Evolutionary conservation across 2,113 vertebrate species (phyloP).

Genomic region (Rattus rattus): DNA sequence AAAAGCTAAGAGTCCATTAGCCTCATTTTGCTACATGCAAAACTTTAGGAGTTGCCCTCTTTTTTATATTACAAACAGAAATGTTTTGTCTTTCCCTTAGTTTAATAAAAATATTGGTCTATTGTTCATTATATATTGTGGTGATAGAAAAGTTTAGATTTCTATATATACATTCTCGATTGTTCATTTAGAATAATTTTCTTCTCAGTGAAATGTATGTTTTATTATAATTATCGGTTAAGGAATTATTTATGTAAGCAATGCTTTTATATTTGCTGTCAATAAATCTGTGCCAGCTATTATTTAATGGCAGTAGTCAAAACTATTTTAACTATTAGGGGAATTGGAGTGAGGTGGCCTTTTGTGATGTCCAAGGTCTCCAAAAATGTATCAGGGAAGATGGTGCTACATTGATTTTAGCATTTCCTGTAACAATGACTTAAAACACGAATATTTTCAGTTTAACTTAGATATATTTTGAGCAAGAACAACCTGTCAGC

Average conservation of each 20-base stretch:
- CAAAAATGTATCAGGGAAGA: background rate
- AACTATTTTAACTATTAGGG: background rate
- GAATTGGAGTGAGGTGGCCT: background rate
- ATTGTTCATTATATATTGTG: background rate
- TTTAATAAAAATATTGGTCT: background rate
- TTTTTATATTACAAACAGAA: background rate
- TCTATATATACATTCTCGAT: background rate
- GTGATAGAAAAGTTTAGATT: background rate
- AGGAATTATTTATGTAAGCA: background rate
- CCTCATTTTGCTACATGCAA: background rate
- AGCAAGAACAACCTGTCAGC: background rate
- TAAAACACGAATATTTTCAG: background rate
- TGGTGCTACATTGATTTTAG: background rate
- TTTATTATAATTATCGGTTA: conserved; percentile 5
- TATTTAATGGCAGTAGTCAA: background rate
- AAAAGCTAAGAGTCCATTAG: background rate
- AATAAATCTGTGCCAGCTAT: background rate
- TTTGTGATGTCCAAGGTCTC: background rate
- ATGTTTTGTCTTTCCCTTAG: background rate
- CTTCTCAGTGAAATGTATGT: background rate
- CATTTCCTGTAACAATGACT: background rate
- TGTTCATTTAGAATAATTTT: background rate
- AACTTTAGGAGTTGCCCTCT: background rate
- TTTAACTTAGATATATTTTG: background rate
- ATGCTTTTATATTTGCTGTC: background rate